Evolutionary conservation across 2,113 vertebrate species (phyloP).

Genomic region (Anolis carolinensis): DNA sequence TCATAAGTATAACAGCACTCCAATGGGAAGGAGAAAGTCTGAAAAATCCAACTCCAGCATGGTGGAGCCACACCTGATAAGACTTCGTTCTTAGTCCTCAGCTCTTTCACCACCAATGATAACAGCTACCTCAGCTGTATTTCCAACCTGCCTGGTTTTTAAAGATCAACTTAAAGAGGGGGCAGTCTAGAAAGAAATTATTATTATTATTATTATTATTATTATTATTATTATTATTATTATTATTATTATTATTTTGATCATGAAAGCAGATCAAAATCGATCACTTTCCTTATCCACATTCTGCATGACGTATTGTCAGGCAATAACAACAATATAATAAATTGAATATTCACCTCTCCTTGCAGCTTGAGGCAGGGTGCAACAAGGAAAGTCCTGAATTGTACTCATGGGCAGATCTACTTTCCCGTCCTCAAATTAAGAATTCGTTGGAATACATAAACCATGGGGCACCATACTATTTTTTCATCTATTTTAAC

Average conservation of each 20-base stretch:
- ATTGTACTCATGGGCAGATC: not conserved
- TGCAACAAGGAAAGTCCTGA: not conserved
- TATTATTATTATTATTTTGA: too few relatives aligned
- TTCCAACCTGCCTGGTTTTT: not conserved
- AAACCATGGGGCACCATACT: too few relatives aligned
- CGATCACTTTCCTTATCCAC: not conserved
- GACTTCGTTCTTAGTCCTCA: not conserved
- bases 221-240: too few relatives aligned
- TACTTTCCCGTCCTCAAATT: not conserved
- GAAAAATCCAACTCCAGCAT: not conserved
- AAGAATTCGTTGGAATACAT: not conserved
- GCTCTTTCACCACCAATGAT: not conserved
- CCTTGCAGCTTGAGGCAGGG: too few relatives aligned
- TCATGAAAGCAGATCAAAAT: too few relatives aligned
- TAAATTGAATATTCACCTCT: too few relatives aligned
- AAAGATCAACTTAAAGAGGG: not conserved
- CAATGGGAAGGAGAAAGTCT: not conserved
- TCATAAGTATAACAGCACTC: not conserved
- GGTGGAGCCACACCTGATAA: not conserved
- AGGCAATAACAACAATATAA: too few relatives aligned
- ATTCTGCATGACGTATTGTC: too few relatives aligned
- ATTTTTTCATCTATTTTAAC: not conserved
- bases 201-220: too few relatives aligned
- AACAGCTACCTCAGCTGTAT: not conserved
- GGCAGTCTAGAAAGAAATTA: too few relatives aligned